Evolutionary conservation across 2,797 vertebrate genomes (phyloP).

Genomic region (Martes flavigula): DNA sequence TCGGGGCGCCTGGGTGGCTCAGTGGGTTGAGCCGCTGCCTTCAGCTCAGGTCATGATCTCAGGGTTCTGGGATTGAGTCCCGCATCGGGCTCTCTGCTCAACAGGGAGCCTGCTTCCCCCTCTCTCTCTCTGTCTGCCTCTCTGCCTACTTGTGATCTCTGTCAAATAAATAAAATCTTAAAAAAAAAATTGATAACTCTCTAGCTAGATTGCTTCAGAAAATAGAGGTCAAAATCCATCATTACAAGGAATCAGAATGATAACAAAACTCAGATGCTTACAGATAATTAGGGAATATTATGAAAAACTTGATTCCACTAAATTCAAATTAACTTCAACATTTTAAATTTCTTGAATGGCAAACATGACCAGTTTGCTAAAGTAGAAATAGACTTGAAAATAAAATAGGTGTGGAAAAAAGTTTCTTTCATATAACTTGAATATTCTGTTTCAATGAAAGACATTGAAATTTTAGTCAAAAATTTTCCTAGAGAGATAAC

Average conservation of each 20-base stretch:
- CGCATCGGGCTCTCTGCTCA: too few relatives aligned
- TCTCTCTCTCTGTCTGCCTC: too few relatives aligned
- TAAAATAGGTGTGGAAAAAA: background rate
- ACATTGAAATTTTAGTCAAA: background rate
- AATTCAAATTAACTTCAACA: background rate
- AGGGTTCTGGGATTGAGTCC: too few relatives aligned
- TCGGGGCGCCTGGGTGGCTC: too few relatives aligned
- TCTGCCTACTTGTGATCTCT: too few relatives aligned
- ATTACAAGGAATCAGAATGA: background rate
- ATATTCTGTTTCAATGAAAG: background rate
- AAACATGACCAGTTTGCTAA: background rate
- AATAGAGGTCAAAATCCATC: background rate
- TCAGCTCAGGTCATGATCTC: too few relatives aligned
- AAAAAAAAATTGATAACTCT: too few relatives aligned
- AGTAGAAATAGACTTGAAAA: background rate
- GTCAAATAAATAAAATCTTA: too few relatives aligned
- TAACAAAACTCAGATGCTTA: background rate
- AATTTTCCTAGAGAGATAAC: background rate
- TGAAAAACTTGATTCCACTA: background rate
- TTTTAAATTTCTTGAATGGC: background rate
- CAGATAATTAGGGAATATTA: background rate
- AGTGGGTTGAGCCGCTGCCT: too few relatives aligned
- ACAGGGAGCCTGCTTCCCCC: too few relatives aligned
- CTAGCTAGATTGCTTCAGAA: background rate
- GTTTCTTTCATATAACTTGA: background rate